Evolutionary conservation across 2,113 vertebrate genomes (phyloP).

Genomic region (Pao palembangensis): DNA sequence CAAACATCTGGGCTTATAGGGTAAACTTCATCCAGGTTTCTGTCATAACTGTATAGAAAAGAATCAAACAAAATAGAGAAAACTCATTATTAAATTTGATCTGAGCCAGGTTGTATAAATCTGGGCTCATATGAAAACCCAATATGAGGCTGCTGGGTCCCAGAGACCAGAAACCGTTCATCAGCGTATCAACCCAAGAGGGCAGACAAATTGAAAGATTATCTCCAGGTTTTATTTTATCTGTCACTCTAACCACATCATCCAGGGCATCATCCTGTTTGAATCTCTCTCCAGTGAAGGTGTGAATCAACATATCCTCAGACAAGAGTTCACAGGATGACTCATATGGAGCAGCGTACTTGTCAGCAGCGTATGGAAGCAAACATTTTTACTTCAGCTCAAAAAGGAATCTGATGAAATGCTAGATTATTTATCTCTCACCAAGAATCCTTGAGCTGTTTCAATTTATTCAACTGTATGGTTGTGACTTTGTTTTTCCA

Average conservation of each 20-base stretch:
- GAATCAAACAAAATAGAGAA: constrained; percentile 32
- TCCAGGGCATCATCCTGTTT: neutral
- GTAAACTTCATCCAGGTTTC: constrained; percentile 73
- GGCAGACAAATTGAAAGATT: neutral
- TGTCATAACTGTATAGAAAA: constrained; percentile 80
- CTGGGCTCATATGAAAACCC: too few species aligned
- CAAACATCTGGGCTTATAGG: constrained; percentile 49
- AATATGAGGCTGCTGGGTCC: neutral
- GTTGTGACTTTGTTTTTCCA: neutral
- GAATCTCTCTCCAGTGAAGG: neutral
- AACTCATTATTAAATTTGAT: constrained; percentile 15
- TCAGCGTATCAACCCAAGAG: neutral
- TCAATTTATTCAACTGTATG: neutral
- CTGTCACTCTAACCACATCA: neutral
- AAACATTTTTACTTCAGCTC: constrained; percentile 7
- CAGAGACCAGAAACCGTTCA: neutral
- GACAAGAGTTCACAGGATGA: constrained; percentile 21
- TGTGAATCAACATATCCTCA: neutral
- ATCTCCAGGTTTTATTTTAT: neutral
- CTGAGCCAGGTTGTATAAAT: neutral
- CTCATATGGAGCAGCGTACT: constrained; percentile 4
- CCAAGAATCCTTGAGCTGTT: neutral
- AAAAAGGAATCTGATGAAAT: neutral
- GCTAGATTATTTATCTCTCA: too few species aligned
- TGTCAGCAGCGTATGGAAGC: constrained; percentile 4